These are phyloP conservation scores for Tenthredo notha DNA, from an alignment of 2,888 invertebrate species.

Conservation along the genomic window DNA sequence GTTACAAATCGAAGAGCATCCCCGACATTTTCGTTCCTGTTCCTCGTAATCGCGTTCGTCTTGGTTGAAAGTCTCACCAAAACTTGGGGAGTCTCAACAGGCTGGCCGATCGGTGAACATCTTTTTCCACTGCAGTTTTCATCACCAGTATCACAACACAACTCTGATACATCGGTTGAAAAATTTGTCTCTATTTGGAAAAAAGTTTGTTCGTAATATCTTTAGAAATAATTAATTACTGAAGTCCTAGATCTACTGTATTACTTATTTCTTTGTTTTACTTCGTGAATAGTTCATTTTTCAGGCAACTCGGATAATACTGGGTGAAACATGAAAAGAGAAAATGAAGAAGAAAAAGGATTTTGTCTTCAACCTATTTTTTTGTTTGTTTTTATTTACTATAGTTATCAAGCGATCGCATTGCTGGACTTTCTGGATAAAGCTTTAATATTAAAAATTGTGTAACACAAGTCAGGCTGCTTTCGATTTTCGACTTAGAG, in stretches of 20 bases:
- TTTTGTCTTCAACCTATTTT: background rate
- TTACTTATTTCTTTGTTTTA: background rate
- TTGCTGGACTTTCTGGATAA: background rate
- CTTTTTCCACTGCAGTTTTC: background rate
- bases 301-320: background rate
- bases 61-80: background rate
- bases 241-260: too few species aligned
- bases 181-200: background rate
- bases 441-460: background rate
- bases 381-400: background rate
- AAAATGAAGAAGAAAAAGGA: conserved; percentile 52
- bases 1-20: conserved; percentile 50
- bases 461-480: background rate
- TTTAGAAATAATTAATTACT: background rate
- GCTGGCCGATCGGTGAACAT: background rate
- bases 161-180: background rate
- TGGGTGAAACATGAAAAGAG: conserved; percentile 53
- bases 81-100: background rate
- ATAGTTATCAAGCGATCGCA: background rate
- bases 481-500: background rate
- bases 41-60: conserved; percentile 33
- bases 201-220: background rate
- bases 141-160: background rate
- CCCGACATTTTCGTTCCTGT: background rate
- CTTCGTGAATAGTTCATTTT: background rate